Evolutionary conservation across 2,888 invertebrate species (phyloP), one percentile per base, ranked within the genome.

Genomic region (Zhuqinia jingwanae): DNA sequence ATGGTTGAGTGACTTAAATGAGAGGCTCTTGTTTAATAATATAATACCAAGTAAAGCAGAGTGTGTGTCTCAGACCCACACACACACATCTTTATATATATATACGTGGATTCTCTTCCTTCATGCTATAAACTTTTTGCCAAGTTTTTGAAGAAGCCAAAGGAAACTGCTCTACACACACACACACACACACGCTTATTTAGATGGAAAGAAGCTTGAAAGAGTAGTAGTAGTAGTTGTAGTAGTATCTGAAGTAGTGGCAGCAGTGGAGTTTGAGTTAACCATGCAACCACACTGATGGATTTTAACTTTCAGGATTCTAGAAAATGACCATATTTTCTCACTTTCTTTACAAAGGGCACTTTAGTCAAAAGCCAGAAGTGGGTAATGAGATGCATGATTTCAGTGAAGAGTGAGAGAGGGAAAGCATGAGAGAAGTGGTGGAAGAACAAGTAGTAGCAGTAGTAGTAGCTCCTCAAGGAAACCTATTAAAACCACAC

Each of bases 301-400:
- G 83, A 84, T 84, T 84, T 84, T 77, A 84, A 84, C 83, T 84
- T 84, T 77, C 83, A 77, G 68, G 60, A 65, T 84, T 76, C 68
- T 15, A 77, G 77, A 77, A 76, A 84, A 84, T 84, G 83, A 77
- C 83, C 83, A 84, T 77, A 84, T 84, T 84, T 84, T 84, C 83
- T 84, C 83, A 84, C 83, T 84, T 77, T 65, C 77, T n/a, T n/a
- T n/a, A 70, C 50, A 47, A 8, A 36, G 53, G 50, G 58, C 73
- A 63, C 75, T 81, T 65, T 73, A 58, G 47, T 82, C 75, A 76
- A 76, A 82, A 75, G 58, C 65, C 45, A 77, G 25, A 77, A 77
- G 77, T 77, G 83, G 75, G 53, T 77, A 84, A 84, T 84, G 83
- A 77, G 83, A 84, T 84, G 83, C 83, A 84, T 84, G 76, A 84